A percentile compares a stretch with the other conserved stretches of the same genome.
phyloP scores from a whole-genome alignment of 2,113 vertebrate genomes.

The Furnarius figulus region DNA sequence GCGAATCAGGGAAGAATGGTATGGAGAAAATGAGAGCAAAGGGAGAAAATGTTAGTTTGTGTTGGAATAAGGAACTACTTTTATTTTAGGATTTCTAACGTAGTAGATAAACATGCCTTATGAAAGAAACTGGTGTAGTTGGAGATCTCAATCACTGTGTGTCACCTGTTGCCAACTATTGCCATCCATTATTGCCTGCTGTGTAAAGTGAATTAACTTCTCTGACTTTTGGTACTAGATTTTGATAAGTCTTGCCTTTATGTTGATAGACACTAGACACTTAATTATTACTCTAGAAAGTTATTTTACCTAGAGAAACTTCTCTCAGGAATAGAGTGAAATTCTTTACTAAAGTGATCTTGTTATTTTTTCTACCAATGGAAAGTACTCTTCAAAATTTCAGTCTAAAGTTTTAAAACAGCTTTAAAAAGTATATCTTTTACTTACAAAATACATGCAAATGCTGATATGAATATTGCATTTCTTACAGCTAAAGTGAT shows the following conservation, averaged over 20 bases:
- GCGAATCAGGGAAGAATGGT: neutral
- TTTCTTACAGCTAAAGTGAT: constrained; percentile 67
- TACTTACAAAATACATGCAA: neutral
- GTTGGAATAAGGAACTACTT: neutral
- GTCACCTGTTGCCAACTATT: neutral
- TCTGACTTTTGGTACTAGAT: neutral
- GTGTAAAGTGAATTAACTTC: neutral
- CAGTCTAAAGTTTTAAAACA: neutral
- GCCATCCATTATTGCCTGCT: neutral
- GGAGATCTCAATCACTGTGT: neutral
- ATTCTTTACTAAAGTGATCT: neutral
- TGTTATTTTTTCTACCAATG: neutral
- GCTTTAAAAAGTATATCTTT: neutral
- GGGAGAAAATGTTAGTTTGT: neutral
- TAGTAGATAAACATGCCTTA: neutral
- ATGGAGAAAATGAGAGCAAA: neutral
- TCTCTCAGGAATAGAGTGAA: neutral
- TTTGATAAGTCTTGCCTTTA: neutral
- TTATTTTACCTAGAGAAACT: neutral
- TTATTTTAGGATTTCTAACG: neutral
- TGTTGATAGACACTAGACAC: neutral
- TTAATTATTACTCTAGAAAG: neutral
- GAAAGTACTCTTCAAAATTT: neutral
- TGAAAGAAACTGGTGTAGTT: neutral
- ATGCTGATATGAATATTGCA: neutral